Base-by-base conservation (phyloP, 2,113 vertebrate species). In the Scomber japonicus region DNA sequence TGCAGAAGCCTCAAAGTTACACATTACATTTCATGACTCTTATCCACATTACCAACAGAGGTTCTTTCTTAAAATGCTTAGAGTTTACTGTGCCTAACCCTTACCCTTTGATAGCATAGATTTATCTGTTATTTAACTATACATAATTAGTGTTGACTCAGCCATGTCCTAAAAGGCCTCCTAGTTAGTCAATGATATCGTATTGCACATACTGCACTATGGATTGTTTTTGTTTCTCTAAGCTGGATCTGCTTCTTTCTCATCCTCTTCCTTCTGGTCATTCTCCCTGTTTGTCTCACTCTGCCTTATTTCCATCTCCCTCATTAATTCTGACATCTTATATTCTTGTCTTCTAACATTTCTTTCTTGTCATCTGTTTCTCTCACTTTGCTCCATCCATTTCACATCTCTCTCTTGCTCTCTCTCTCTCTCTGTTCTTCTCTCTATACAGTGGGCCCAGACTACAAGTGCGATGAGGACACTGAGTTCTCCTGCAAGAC, bases 401-500 rank as follows among this genome's bases (percentile, higher is more conserved):
- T 45, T n/a, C 40, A 9, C 15, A 21, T 76, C 44, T 55, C 48
- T 6, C 24, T 59, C 14, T 24, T 21, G 15, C 6, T 21, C 21
- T 21, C 7, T 69, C 44, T 75, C 50, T 71, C 30, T 80, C 14
- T 74, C 68, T 63, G 35, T 19, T 5, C 44, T 49, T 9, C 35
- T 73, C 3, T 72, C 13, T 31, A n/a, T 70, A 2, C 64, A 94
- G 93, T 83, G 84, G 93, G 93, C 67, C 93, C 91, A 11, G 93
- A 89, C 9, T 77, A 94, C 72, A 93, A 90, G 67, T 95, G 93
- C 19, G 92, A 95, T 27, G 77, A 88, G 14, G 81, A 88, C 21
- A 94, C 92, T 0, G 93, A 95, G 84, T 95, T 94, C 76, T 93
- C 93, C 89, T 94, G 94, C 78, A 89, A 82, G 85, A 88, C 91